phyloP scores from a whole-genome alignment of 2,888 invertebrate genomes.

The Tuberolachnus salignus region DNA sequence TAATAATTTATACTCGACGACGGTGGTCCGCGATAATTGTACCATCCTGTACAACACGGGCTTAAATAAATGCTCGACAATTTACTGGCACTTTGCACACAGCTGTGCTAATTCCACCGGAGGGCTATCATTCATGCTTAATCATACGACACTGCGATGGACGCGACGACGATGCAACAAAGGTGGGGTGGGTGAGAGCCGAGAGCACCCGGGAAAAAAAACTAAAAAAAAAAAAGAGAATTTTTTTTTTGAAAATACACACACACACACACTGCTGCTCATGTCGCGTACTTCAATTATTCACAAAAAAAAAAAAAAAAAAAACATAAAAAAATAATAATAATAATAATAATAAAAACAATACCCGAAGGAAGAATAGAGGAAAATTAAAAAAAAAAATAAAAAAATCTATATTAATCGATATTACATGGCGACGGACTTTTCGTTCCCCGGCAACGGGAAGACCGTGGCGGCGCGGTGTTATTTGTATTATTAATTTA shows the following conservation, averaged over 20 bases:
- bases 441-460: not conserved
- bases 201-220: not conserved
- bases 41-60: not conserved
- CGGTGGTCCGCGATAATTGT: not conserved
- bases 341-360: too few relatives aligned
- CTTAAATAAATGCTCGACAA: constrained; percentile 48
- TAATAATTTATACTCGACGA: too few relatives aligned
- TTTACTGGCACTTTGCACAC: constrained; percentile 43
- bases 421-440: not conserved
- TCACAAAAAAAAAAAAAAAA: not conserved
- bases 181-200: not conserved
- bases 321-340: not conserved
- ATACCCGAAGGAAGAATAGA: not conserved
- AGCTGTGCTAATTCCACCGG: constrained; percentile 42
- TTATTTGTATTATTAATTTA: not conserved
- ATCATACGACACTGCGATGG: constrained; percentile 34
- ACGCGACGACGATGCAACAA: not conserved
- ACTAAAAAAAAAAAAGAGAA: too few relatives aligned
- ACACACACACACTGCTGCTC: not conserved
- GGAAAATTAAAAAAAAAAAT: not conserved
- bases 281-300: constrained; percentile 12
- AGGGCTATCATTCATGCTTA: constrained; percentile 38
- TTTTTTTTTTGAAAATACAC: too few relatives aligned
- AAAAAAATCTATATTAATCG: not conserved
- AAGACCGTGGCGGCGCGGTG: not conserved